Base-by-base conservation (phyloP, 2,888 invertebrate genomes). In the Lomographa bimaculata region DNA sequence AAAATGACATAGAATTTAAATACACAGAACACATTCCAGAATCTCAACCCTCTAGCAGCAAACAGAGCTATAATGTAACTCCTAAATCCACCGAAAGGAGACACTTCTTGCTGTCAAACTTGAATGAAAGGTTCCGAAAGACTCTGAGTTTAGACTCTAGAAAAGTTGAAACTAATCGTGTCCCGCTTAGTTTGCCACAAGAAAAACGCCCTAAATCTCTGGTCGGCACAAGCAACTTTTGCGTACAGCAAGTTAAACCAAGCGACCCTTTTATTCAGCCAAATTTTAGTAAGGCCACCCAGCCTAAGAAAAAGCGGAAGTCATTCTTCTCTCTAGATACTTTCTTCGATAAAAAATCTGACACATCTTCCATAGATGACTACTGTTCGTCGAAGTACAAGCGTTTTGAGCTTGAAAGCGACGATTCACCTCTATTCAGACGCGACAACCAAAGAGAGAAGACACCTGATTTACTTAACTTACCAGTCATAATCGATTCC, bases 301-400 rank as follows among this genome's bases (percentile, higher is more conserved):
- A 83, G 46, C 82, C 81, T 1, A 89, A 89, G 52, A 90, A 89
- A 51, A 89, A 87, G 61, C 71, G 89, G 3, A 89, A 86, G 54
- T 89, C 89, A 0, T 89, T 90, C 53, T 90, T 90, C 50, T 89
- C 90, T 0, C 54, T 90, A n/a, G 90, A 90, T 39, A 87, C 89
- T 3, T 89, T 90, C 56, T 89, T 90, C 32, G 89, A 90, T 54
- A 86, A 89, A 64, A 83, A 82, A 50, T 90, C 90, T 27, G 90
- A 89, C 42, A 80, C 85, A 1, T 89, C 90, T 7, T 89, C 90
- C 0, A 68, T 86, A 40, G 90, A 90, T 45, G 90, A 90, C 52
- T 90, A 84, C 41, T 86, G 85, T 46, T 90, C 90, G 0, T 90
- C 90, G 0, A 90, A 90, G 65, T 90, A 90, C 53, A 89, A 89